Base-by-base conservation (phyloP, 2,797 vertebrate species). In the Myotis planiceps region DNA sequence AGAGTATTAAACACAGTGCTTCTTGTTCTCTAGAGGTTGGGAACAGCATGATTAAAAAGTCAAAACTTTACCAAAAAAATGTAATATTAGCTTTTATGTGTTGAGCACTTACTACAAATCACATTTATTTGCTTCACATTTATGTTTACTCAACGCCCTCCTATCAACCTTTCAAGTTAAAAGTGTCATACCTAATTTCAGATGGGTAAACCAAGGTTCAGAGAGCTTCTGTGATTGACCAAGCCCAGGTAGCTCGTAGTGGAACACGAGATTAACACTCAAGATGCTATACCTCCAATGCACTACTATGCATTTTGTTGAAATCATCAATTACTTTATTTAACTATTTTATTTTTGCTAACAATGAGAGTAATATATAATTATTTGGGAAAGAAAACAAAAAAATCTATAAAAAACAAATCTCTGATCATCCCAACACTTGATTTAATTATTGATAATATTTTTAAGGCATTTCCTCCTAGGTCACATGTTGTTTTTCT, bases 401-500 rank as follows among this genome's bases (percentile, higher is more conserved):
- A 68, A 95, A 69, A 65, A 45, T 42, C 66, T 83, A 25, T 85
- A 55, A 60, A 74, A 95, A 93, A 63, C 12, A 29, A 63, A 58
- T 74, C 21, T 45, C 16, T 15, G 5, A 23, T 94, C 37, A 76
- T 19, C n/a, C 18, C n/a, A 75, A 47, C 16, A 90, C 3, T 42
- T 55, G 18, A 45, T 79, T 92, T 51, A 75, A 37, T 58, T 75
- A 53, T 51, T n/a, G 1, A 9, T 37, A 87, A 32, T 51, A 90
- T 66, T 84, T 84, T 88, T 53, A 45, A 93, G 45, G 5, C 5
- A 69, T 71, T 95, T 87, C 34, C 94, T 94, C 81, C 72, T 72
- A 65, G 71, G 12, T 72, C 47, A 58, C 1, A 23, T 72, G 65
- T 10, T 69, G 2, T 53, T 21, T 74, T 90, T 85, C 29, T 21